These are phyloP conservation scores for Catajapyx aquilonaris DNA, from an alignment of 1,140 invertebrate species.

Conservation along the genomic window DNA sequence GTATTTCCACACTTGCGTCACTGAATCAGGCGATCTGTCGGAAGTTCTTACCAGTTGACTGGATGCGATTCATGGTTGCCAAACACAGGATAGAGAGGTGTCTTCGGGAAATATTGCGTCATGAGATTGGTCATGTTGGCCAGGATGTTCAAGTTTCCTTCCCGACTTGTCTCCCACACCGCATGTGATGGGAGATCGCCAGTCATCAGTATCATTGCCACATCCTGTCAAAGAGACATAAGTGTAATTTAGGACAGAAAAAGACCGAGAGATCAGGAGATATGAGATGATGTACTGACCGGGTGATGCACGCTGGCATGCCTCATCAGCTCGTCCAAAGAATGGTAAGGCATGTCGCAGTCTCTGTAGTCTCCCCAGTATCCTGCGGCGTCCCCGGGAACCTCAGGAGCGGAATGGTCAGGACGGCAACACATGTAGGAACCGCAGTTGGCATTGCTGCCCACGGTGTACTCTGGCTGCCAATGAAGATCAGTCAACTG, in stretches of 20 bases:
- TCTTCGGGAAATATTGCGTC: constrained; percentile 34
- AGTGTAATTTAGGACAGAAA: background rate
- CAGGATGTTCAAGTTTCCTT: constrained; percentile 38
- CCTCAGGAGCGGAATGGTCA: background rate
- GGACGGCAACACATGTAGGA: constrained; percentile 19
- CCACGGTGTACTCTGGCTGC: constrained; percentile 27
- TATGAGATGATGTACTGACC: background rate
- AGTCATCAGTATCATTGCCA: constrained; percentile 60
- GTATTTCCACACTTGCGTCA: no score
- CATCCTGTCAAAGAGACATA: constrained; percentile 20
- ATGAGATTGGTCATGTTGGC: constrained; percentile 31
- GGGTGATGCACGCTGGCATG: constrained; percentile 8
- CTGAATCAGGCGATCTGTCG: no score
- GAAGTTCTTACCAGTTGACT: constrained; percentile 53
- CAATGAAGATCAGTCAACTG: constrained; percentile 65
- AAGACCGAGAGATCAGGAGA: background rate
- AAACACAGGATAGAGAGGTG: constrained; percentile 43
- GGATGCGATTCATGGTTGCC: constrained; percentile 83
- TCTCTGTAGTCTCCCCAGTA: constrained; percentile 17
- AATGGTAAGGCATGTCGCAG: constrained; percentile 18
- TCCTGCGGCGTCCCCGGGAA: constrained; percentile 9
- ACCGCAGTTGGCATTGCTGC: constrained; percentile 14
- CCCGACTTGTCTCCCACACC: constrained; percentile 51
- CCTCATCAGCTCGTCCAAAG: constrained; percentile 16
- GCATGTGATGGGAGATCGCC: constrained; percentile 67